Evolutionary conservation across 2,113 vertebrate species (phyloP).

Genomic region (Saccopteryx leptura): DNA sequence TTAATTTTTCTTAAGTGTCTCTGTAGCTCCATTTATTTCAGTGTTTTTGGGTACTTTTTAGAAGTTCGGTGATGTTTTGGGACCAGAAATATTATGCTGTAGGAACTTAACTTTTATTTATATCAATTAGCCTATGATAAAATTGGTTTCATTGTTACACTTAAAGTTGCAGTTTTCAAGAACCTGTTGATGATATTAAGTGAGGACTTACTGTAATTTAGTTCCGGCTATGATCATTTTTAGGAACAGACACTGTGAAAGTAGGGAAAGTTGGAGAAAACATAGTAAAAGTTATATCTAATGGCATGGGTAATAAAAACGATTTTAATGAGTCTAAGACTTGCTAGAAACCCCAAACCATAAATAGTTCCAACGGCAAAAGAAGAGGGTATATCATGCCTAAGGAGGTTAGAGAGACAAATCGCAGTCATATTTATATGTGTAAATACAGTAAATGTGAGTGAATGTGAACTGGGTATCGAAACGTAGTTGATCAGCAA

Average conservation of each 20-base stretch:
- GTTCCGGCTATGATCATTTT: not conserved
- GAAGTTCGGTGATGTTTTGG: not conserved
- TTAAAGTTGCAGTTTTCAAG: not conserved
- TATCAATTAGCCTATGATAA: not conserved
- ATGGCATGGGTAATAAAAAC: constrained; percentile 29
- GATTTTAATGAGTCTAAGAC: not conserved
- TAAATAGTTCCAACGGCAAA: constrained; percentile 26
- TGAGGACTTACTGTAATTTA: not conserved
- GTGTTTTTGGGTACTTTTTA: not conserved
- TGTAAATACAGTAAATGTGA: not conserved
- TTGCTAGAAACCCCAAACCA: constrained; percentile 38
- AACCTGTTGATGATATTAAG: not conserved
- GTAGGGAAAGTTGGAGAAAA: constrained; percentile 30
- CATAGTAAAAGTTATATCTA: not conserved
- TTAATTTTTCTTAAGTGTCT: not conserved
- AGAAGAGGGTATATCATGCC: not conserved
- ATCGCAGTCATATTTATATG: not conserved
- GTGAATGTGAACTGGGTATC: constrained; percentile 42
- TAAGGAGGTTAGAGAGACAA: not conserved
- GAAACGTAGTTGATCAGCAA: constrained; percentile 36
- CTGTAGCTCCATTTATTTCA: not conserved
- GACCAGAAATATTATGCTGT: not conserved
- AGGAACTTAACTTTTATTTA: not conserved
- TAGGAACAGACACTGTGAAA: not conserved
- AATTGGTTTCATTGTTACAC: not conserved